Evolutionary conservation across 2,113 vertebrate species (phyloP).

Genomic region (Chloropsis hardwickii): DNA sequence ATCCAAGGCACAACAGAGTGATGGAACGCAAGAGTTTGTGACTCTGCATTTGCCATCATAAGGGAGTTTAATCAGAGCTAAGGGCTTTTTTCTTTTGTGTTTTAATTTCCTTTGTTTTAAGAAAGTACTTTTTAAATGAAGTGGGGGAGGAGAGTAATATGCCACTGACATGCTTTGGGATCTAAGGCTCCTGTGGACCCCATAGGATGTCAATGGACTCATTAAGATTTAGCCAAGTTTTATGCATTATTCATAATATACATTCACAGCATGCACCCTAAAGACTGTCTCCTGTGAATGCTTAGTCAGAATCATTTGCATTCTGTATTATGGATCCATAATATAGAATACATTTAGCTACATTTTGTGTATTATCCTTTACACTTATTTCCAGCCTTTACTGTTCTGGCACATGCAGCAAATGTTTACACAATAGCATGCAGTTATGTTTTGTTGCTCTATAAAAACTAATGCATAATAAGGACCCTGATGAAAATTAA

Average conservation of each 20-base stretch:
- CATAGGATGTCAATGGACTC: conserved; percentile 77
- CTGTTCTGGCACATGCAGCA: conserved; percentile 47
- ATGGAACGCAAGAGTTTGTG: background rate
- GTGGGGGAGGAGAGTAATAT: conserved; percentile 36
- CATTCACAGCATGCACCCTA: conserved; percentile 75
- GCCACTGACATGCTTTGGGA: conserved; percentile 67
- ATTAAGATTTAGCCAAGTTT: conserved; percentile 78
- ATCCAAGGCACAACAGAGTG: background rate
- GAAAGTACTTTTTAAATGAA: conserved; percentile 48
- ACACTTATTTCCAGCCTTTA: conserved; percentile 64
- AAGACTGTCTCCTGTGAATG: conserved; percentile 74
- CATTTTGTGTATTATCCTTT: conserved; percentile 73
- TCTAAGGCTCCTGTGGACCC: conserved; percentile 71
- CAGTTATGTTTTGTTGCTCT: conserved; percentile 62
- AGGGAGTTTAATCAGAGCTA: conserved; percentile 7
- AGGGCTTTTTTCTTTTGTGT: background rate
- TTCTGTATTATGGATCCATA: conserved; percentile 76
- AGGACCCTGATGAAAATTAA: conserved; percentile 67
- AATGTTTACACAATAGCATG: conserved; percentile 73
- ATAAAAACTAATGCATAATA: conserved; percentile 70
- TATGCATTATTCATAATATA: conserved; percentile 82
- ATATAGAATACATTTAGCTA: conserved; percentile 73
- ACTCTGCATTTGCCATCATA: conserved; percentile 2
- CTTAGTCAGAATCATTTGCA: conserved; percentile 80
- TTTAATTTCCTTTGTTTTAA: conserved; percentile 70